Conservation (phyloP, 2,888 invertebrate genomes). For the Petrophora chlorosata region DNA sequence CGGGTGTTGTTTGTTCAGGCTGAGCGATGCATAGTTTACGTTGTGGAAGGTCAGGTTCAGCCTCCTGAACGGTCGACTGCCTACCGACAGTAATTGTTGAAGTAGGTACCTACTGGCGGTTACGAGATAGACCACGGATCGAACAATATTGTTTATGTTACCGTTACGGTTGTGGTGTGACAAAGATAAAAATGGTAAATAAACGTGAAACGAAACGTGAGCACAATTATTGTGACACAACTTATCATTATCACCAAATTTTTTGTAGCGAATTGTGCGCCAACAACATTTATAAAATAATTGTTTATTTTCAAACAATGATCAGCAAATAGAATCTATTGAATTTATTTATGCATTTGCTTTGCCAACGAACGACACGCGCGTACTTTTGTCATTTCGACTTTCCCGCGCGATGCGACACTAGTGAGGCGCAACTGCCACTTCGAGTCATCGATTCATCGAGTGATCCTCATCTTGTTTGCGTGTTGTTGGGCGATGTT, state of each 20-base stretch:
- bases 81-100: too few relatives aligned
- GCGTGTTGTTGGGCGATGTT: conserved; percentile 56
- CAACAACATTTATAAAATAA: not conserved
- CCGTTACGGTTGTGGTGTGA: not conserved
- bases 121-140: conserved; percentile 29
- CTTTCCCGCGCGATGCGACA: conserved; percentile 45
- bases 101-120: conserved; percentile 2
- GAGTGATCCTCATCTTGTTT: conserved; percentile 70
- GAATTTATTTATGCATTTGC: conserved; percentile 16
- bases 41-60: conserved; percentile 75
- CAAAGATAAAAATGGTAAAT: not conserved
- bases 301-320: conserved; percentile 6
- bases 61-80: conserved; percentile 38
- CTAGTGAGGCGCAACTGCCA: conserved; percentile 35
- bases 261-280: not conserved
- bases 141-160: conserved; percentile 2
- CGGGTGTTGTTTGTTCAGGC: conserved; percentile 62
- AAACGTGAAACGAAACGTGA: conserved; percentile 10
- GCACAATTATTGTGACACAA: not conserved
- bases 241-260: not conserved
- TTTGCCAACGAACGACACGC: conserved; percentile 19
- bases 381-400: conserved; percentile 51
- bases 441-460: too few relatives aligned
- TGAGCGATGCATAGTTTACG: conserved; percentile 44
- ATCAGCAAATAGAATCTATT: conserved; percentile 2